phyloP scores from a whole-genome alignment of 2,797 vertebrate genomes.

The Streptopelia turtur region DNA sequence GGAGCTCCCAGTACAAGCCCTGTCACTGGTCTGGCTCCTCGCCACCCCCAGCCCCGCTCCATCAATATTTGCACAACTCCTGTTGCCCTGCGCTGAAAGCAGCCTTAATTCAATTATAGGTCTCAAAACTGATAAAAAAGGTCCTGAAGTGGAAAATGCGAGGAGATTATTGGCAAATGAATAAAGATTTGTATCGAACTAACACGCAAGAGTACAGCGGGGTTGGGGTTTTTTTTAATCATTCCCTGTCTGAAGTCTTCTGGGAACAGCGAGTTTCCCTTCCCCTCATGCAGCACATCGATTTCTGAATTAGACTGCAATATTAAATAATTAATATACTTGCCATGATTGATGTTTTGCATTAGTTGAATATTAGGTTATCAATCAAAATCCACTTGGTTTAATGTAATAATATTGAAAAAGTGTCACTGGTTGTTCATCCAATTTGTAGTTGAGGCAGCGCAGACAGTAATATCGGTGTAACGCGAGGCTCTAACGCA shows the following conservation, averaged over 20 bases:
- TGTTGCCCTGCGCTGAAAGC: conserved; percentile 82
- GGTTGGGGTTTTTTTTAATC: conserved; percentile 79
- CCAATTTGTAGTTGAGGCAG: conserved; percentile 98
- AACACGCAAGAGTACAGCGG: conserved; percentile 80
- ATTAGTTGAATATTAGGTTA: conserved; percentile 99
- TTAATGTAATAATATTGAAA: conserved; percentile 99
- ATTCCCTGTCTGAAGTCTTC: conserved; percentile 84
- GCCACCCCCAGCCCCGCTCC: conserved; percentile 79
- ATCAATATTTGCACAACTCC: conserved; percentile 77
- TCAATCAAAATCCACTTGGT: conserved; percentile 99
- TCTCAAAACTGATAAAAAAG: conserved; percentile 87
- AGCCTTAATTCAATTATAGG: conserved; percentile 86
- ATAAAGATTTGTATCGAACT: conserved; percentile 90
- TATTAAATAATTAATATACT: conserved; percentile 99
- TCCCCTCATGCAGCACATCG: conserved; percentile 87
- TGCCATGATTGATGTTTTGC: conserved; percentile 99
- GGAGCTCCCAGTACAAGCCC: conserved; percentile 27
- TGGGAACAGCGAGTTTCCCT: conserved; percentile 85
- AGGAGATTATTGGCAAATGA: conserved; percentile 92
- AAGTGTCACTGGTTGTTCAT: conserved; percentile 97
- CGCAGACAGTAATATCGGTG: conserved; percentile 89
- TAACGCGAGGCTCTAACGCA: conserved; percentile 85
- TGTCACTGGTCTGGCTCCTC: conserved; percentile 74
- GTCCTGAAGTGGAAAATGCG: conserved; percentile 85
- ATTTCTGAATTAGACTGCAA: conserved; percentile 99